A percentile compares a stretch with the other conserved stretches of the same genome.
Conservation (phyloP, 2,113 vertebrate genomes). For the Choloepus hoffmanni region DNA sequence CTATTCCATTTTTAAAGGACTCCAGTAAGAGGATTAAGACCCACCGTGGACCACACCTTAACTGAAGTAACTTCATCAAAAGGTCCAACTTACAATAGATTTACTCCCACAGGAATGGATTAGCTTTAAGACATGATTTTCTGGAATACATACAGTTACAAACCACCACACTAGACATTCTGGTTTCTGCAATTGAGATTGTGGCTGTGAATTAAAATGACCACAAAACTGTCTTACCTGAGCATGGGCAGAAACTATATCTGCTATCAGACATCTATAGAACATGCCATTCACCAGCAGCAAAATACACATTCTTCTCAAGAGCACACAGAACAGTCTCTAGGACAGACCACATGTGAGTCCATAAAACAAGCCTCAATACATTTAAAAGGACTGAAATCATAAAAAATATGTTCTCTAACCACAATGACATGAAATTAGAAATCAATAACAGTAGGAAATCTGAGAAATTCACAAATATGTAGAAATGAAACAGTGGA, state of each 20-base stretch:
- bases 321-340: background rate
- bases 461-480: background rate
- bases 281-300: background rate
- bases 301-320: background rate
- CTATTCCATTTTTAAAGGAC: no score
- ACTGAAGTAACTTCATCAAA: no score
- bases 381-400: background rate
- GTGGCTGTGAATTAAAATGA: background rate
- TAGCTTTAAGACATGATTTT: no score
- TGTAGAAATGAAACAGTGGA: background rate
- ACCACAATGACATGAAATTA: background rate
- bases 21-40: no score
- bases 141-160: no score
- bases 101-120: no score
- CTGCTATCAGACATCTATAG: background rate
- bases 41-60: no score
- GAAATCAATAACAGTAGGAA: background rate
- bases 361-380: background rate
- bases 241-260: background rate
- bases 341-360: background rate
- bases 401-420: background rate
- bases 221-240: background rate
- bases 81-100: no score
- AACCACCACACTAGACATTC: no score
- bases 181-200: background rate